phyloP scores from a whole-genome alignment of 2,888 invertebrate species.

The Chymomyza caudatula region DNA sequence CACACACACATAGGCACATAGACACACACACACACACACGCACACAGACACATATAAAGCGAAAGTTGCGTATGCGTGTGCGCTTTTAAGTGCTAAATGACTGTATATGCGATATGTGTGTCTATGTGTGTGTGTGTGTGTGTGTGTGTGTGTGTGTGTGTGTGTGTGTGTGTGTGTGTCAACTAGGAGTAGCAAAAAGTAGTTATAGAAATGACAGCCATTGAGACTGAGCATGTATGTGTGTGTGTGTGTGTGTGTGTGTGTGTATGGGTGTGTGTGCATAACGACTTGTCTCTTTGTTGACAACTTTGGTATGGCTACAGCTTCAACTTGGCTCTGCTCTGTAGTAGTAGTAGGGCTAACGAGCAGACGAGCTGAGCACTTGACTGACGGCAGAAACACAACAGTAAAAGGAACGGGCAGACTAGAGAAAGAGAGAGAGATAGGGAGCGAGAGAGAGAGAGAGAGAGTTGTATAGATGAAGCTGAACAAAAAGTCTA shows the following conservation, averaged over 20 bases:
- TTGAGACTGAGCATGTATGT: conserved; percentile 11
- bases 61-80: background rate
- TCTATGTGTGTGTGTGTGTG: background rate
- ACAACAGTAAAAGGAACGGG: conserved; percentile 22
- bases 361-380: conserved; percentile 61
- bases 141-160: background rate
- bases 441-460: conserved; percentile 9
- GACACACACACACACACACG: background rate
- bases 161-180: conserved; percentile 23
- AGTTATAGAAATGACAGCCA: conserved; percentile 69
- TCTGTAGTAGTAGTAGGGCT: conserved; percentile 46
- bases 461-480: conserved; percentile 9
- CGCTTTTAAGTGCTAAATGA: background rate
- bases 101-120: background rate
- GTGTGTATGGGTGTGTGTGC: conserved; percentile 19
- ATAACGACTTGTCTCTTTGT: conserved; percentile 37
- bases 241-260: conserved; percentile 21
- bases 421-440: conserved; percentile 20
- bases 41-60: background rate
- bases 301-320: conserved; percentile 46
- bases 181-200: conserved; percentile 68
- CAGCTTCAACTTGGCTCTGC: conserved; percentile 7
- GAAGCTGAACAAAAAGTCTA: background rate
- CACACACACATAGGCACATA: background rate
- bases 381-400: conserved; percentile 59